A percentile compares a stretch with the other conserved stretches of the same genome.
Conservation (phyloP, 2,888 invertebrate genomes). For the Drosophila neutralis region DNA sequence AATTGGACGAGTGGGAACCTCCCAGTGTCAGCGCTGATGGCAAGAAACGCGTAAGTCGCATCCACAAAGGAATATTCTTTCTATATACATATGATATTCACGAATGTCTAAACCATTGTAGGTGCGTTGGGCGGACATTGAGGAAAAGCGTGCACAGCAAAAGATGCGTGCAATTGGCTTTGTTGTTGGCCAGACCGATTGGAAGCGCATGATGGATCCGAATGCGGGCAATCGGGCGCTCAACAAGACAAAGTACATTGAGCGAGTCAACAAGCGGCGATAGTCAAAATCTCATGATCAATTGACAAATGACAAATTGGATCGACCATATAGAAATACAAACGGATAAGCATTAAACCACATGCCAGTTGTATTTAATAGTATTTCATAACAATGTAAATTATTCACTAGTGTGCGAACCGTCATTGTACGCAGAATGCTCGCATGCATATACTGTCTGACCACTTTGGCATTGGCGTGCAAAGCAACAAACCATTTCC, state of each 20-base stretch:
- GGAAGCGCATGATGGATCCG: constrained; percentile 97
- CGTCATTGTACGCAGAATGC: constrained; percentile 12
- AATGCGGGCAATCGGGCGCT: constrained; percentile 94
- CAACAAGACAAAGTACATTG: constrained; percentile 97
- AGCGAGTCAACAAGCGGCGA: constrained; percentile 85
- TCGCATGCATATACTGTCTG: constrained; percentile 37
- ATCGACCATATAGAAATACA: neutral
- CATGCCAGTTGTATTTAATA: constrained; percentile 1
- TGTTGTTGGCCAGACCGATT: constrained; percentile 98
- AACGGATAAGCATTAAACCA: constrained; percentile 4
- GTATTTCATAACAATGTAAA: constrained; percentile 6
- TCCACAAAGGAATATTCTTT: neutral
- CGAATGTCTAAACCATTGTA: constrained; percentile 81
- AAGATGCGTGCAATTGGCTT: constrained; percentile 98
- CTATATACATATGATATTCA: neutral
- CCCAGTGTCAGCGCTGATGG: constrained; percentile 87
- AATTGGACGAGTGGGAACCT: constrained; percentile 90
- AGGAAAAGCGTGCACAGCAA: constrained; percentile 95
- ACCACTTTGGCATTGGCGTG: constrained; percentile 27
- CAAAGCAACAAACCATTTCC: constrained; percentile 9
- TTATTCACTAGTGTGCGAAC: constrained; percentile 1
- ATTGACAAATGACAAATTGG: neutral
- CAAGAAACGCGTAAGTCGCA: constrained; percentile 93
- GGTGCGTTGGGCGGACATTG: constrained; percentile 99
- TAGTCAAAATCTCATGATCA: constrained; percentile 7